Evolutionary conservation across 1,140 invertebrate genomes (phyloP).

Genomic region (Drosophila repleta): DNA sequence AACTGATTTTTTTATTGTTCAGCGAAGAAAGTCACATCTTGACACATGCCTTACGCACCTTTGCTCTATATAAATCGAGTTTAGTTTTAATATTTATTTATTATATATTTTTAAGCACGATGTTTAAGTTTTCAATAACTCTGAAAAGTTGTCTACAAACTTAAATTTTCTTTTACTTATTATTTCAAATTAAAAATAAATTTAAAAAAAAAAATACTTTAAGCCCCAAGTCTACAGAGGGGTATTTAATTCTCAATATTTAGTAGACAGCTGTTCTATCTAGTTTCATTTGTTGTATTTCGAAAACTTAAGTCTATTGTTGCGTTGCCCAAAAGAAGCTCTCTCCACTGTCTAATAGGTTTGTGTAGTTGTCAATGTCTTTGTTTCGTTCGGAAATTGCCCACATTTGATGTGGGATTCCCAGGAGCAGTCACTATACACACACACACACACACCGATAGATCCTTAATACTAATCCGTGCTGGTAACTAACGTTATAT

Average conservation of each 20-base stretch:
- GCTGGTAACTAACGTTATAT: conserved; percentile 31
- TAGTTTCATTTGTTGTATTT: neutral
- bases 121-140: too few relatives aligned
- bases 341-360: conserved; percentile 1
- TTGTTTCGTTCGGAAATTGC: neutral
- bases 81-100: too few relatives aligned
- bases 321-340: neutral
- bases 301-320: neutral
- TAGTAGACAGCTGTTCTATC: too few relatives aligned
- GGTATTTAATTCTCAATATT: neutral
- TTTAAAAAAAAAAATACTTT: neutral
- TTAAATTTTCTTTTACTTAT: too few relatives aligned
- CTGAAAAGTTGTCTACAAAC: too few relatives aligned
- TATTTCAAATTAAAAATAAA: neutral
- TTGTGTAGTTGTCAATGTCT: conserved; percentile 1
- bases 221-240: too few relatives aligned
- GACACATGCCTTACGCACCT: too few relatives aligned
- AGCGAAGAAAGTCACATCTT: too few relatives aligned
- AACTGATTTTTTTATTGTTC: too few relatives aligned
- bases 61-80: neutral
- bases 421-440: neutral
- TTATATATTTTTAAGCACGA: too few relatives aligned
- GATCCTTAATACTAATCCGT: conserved; percentile 23
- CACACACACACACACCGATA: neutral
- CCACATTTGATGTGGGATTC: neutral